Percentiles rank a stretch among this genome's conserved stretches.
Evolutionary conservation across 2,797 vertebrate species (phyloP).

Genomic region (Lutjanus campechanus): DNA sequence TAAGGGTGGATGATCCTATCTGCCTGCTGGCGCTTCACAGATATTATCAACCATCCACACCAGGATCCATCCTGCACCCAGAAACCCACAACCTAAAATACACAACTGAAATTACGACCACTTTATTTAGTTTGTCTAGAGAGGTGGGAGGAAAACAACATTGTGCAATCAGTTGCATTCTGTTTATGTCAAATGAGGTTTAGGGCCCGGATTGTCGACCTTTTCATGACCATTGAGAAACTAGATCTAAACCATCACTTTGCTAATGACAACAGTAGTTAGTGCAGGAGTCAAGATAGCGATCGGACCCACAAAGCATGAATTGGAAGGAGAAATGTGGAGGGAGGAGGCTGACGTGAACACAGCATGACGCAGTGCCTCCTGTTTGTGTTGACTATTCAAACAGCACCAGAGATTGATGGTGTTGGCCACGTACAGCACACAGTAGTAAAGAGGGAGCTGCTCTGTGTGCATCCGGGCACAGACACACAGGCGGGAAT

Average conservation of each 20-base stretch:
- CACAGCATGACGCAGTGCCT: constrained; percentile 41
- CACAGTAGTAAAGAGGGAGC: constrained; percentile 37
- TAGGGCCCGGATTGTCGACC: constrained; percentile 33
- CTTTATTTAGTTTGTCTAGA: constrained; percentile 62
- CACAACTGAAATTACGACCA: constrained; percentile 55
- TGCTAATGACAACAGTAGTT: constrained; percentile 17
- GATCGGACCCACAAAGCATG: constrained; percentile 23
- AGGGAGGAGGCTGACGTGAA: constrained; percentile 24
- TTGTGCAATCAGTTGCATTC: constrained; percentile 39
- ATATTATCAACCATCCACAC: constrained; percentile 66
- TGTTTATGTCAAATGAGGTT: constrained; percentile 43
- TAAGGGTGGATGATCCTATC: constrained; percentile 57
- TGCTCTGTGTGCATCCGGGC: neutral
- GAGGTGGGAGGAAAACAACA: constrained; percentile 35
- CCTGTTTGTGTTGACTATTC: constrained; percentile 57
- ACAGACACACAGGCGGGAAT: constrained; percentile 1
- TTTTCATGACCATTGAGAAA: constrained; percentile 22
- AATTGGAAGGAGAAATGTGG: constrained; percentile 27
- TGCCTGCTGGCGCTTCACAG: constrained; percentile 59
- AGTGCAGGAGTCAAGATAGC: constrained; percentile 35
- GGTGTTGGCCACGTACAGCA: constrained; percentile 17
- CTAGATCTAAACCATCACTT: constrained; percentile 38
- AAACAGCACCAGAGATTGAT: constrained; percentile 59
- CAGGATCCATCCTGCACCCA: constrained; percentile 52
- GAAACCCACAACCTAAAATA: constrained; percentile 63